These are phyloP conservation scores for Montipora cactus DNA, from an alignment of 64 coral and sea anemone genomes.

Conservation along the genomic window DNA sequence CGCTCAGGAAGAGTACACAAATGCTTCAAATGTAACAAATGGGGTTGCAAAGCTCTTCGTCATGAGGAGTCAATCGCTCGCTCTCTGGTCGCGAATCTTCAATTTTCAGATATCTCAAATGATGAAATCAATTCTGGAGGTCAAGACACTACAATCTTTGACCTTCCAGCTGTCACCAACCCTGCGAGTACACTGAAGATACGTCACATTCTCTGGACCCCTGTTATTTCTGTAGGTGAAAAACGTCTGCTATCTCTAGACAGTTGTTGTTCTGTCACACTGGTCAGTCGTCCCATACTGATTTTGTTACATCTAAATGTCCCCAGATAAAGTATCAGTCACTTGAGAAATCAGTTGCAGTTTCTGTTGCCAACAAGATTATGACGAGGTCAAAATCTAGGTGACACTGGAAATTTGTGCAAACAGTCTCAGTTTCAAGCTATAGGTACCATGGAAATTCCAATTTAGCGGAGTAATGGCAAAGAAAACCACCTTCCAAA, in stretches of 20 bases:
- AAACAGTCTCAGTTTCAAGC: neutral
- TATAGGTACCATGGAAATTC: constrained; percentile 34
- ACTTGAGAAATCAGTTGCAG: no score
- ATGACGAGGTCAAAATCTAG: no score
- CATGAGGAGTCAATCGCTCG: no score
- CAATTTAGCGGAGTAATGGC: constrained; percentile 32
- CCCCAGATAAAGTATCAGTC: no score
- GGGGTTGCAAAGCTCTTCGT: neutral
- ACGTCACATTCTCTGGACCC: constrained; percentile 48
- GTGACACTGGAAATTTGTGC: no score
- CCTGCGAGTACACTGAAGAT: no score
- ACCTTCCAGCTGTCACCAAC: no score
- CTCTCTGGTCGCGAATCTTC: no score
- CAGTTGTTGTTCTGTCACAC: constrained; percentile 62
- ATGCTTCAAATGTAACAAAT: neutral
- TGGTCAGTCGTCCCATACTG: constrained; percentile 45
- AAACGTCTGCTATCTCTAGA: neutral
- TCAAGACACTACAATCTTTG: no score
- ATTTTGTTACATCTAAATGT: constrained; percentile 9
- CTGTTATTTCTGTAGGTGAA: constrained; percentile 26
- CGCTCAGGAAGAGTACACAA: neutral
- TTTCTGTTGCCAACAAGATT: no score
- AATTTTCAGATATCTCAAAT: neutral
- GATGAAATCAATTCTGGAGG: no score
- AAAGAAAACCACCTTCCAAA: constrained; percentile 37